Conservation (phyloP, 2,888 invertebrate genomes). For the Cerceris rybyensis region DNA sequence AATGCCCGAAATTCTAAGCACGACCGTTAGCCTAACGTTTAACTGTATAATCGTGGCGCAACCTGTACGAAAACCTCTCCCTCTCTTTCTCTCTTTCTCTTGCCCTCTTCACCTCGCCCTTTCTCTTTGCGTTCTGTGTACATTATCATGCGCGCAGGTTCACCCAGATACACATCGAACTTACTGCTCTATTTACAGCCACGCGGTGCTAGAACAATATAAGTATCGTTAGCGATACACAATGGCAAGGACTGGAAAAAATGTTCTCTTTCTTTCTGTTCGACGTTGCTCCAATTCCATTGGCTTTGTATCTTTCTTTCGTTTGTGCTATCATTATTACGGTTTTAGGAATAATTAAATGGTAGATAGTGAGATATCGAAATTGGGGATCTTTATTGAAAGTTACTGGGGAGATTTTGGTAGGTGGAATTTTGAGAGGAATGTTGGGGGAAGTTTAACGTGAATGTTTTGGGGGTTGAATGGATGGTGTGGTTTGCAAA, state of each 20-base stretch:
- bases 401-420: too few relatives aligned
- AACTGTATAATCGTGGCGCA: slow-evolving; percentile 74
- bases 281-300: background rate
- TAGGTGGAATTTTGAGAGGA: too few relatives aligned
- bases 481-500: too few relatives aligned
- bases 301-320: too few relatives aligned
- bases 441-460: too few relatives aligned
- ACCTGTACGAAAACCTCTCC: slow-evolving; percentile 43
- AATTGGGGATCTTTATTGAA: too few relatives aligned
- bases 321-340: too few relatives aligned
- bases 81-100: slow-evolving; percentile 9
- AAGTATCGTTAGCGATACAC: background rate
- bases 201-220: slow-evolving; percentile 3
- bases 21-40: slow-evolving; percentile 75
- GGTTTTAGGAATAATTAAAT: too few relatives aligned
- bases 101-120: slow-evolving; percentile 32
- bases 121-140: slow-evolving; percentile 18
- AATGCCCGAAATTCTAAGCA: slow-evolving; percentile 74
- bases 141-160: slow-evolving; percentile 34
- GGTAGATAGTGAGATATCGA: too few relatives aligned
- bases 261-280: background rate
- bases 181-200: slow-evolving; percentile 8
- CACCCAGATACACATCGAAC: slow-evolving; percentile 14
- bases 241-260: background rate
- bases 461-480: too few relatives aligned